Base-by-base conservation (phyloP, 2,113 vertebrate species). In the Ochotona curzoniae region DNA sequence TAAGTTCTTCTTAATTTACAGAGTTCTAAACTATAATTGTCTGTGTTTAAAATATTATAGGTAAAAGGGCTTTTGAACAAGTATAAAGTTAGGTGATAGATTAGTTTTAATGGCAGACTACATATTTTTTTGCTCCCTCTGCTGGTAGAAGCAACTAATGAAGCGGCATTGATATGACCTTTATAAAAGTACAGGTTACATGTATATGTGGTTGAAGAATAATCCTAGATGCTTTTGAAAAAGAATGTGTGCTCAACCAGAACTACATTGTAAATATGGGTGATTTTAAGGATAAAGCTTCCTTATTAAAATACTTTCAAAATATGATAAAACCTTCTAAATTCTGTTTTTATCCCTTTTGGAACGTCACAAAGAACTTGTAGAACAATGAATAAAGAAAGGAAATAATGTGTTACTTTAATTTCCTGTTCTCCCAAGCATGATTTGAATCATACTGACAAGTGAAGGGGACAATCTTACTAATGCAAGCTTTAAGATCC, bases 371-470 rank as follows among this genome's bases (percentile, higher is more conserved):
- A 96, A 93, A 96, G 91, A 86, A n/a, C 86, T 61, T 94, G 71
- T 95, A 89, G 95, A 98, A 97, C 97, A 98, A 97, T 97, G 90
- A 92, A 82, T 91, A 89, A 96, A 91, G 90, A 90, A 96, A 88
- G 95, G 94, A 97, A 95, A 89, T 93, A 95, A 84, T 93, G 81
- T 87, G 94, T 75, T 96, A 78, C 93, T 97, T 96, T 96, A 96
- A 97, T 95, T 94, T 95, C 96, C 93, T 57, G 21, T 32, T 0
- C 91, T 96, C 96, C 80, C 79, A 87, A 88, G 73, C 82, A 83
- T 96, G 94, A 30, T 90, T 95, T 93, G 89, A 96, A 94, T 94
- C 75, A 76, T 91, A 93, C 80, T 97, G 69, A 87, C 96, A 95
- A 2, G 8, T 66, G 90, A 97, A 92, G 94, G 95, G 96, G 97